Conservation (phyloP, 2,113 vertebrate genomes). For the Ceyx margarethae region DNA sequence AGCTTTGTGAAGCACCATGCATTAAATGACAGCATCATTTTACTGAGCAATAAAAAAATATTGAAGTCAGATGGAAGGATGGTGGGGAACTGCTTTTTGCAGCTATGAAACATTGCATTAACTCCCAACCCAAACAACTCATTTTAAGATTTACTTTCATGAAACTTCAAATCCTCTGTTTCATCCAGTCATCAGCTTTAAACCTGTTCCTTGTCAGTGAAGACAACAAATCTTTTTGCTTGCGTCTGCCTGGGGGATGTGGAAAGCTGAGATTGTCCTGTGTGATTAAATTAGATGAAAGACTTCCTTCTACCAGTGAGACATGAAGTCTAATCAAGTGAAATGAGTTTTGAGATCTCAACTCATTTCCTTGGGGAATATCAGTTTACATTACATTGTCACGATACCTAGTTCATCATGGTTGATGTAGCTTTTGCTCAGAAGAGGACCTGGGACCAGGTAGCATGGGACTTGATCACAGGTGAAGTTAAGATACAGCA, state of each 20-base stretch:
- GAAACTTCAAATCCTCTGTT: slow-evolving; percentile 71
- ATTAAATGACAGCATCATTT: slow-evolving; percentile 33
- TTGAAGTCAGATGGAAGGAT: slow-evolving; percentile 52
- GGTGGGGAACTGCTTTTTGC: slow-evolving; percentile 52
- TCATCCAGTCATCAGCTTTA: slow-evolving; percentile 74
- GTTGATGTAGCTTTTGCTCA: slow-evolving; percentile 68
- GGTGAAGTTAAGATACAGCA: slow-evolving; percentile 60
- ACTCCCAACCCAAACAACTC: slow-evolving; percentile 66
- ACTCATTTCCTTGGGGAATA: slow-evolving; percentile 76
- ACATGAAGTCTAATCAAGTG: slow-evolving; percentile 79
- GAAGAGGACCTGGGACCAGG: slow-evolving; percentile 64
- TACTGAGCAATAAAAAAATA: slow-evolving; percentile 59
- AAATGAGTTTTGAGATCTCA: slow-evolving; percentile 83
- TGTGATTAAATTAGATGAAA: slow-evolving; percentile 82
- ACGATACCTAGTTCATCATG: slow-evolving; percentile 76
- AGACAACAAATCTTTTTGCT: slow-evolving; percentile 79
- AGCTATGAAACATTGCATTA: slow-evolving; percentile 63
- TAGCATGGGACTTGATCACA: slow-evolving; percentile 64
- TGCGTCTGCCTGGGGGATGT: slow-evolving; percentile 70
- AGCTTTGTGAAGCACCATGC: slow-evolving; percentile 37
- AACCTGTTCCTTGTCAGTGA: slow-evolving; percentile 77
- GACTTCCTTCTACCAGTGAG: slow-evolving; percentile 75
- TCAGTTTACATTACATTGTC: slow-evolving; percentile 76
- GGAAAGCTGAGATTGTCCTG: slow-evolving; percentile 75
- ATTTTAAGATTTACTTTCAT: slow-evolving; percentile 70